Percentiles rank a stretch among this genome's conserved stretches.
Conservation (phyloP, 2,888 invertebrate species). For the Bombylius discolor region DNA sequence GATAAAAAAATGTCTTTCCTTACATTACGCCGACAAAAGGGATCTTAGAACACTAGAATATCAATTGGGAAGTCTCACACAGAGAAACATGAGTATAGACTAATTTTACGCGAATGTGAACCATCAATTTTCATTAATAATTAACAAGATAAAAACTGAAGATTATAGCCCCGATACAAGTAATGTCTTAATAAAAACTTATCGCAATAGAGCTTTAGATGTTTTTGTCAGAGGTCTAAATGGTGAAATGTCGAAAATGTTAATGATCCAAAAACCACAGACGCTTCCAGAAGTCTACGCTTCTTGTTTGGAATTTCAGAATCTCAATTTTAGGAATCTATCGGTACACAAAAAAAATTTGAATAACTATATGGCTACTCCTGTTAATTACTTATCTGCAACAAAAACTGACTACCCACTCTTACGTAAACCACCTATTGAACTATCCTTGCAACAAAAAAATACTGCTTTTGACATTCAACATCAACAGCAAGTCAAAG, state of each 20-base stretch:
- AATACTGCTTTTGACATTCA: no score
- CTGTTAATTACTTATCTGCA: no score
- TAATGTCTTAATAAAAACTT: conserved; percentile 1
- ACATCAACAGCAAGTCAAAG: no score
- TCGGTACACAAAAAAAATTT: no score
- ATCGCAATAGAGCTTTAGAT: conserved; percentile 3
- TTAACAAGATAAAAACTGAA: conserved; percentile 3
- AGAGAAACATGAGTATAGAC: not conserved
- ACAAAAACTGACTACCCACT: no score
- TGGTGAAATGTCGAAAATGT: conserved; percentile 4
- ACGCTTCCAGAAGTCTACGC: conserved; percentile 6
- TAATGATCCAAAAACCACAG: not conserved
- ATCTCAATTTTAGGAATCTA: conserved; percentile 2
- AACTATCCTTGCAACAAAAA: no score
- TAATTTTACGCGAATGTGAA: conserved; percentile 5
- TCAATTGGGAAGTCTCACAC: not conserved
- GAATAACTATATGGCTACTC: no score
- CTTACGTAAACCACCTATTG: no score
- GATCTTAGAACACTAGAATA: conserved; percentile 6
- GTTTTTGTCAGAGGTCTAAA: conserved; percentile 5
- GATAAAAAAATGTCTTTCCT: conserved; percentile 5
- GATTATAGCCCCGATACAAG: conserved; percentile 1
- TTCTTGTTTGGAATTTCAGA: conserved; percentile 3
- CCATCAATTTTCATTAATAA: conserved; percentile 6
- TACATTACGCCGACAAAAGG: conserved; percentile 8